Base-by-base conservation (phyloP, 2,888 invertebrate species). In the Cephonodes hylas region DNA sequence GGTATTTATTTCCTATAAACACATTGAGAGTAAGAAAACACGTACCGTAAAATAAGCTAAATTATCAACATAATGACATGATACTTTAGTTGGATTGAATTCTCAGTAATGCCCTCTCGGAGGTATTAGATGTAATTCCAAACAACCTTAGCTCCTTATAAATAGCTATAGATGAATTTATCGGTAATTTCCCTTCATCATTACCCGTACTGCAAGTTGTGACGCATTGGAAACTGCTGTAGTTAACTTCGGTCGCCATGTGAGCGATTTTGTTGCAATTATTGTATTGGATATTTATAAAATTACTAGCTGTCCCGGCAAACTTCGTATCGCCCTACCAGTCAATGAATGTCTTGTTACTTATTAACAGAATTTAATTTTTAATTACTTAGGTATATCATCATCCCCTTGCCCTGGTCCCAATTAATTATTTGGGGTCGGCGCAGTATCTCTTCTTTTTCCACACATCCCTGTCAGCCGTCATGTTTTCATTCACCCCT, bases 21-120 rank as follows among this genome's bases (percentile, higher is more conserved):
- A 61, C 70, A 67, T 65, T 64, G 59, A 60, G 63, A 63, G 62
- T 64, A 69, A 79, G 81, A 81, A 82, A 85, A 81, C 86, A 86
- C 85, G 86, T 88, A 78, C 76, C 64, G 77, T 76, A 76, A 82
- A 86, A 85, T 85, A 79, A 82, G 77, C 76, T 83, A 84, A 78
- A 85, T 85, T 80, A 81, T 77, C 73, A 76, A 80, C 73, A 72
- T 56, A 59, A 61, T 59, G 56, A 64, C 59, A 56, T 75, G 77
- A 76, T 79, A 75, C 70, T 70, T 71, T 42, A 56, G 57, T 34
- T 42, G 58, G 46, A 56, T 42, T 64, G 67, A 69, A 70, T 73
- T 72, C 71, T 62, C 73, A 64, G 70, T 63, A 66, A 64, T 60
- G 66, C 65, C 65, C 64, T 64, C 65, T 65, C 68, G 64, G 27